Base-by-base conservation (phyloP, 2,797 vertebrate species). In the Nyctalus aviator region DNA sequence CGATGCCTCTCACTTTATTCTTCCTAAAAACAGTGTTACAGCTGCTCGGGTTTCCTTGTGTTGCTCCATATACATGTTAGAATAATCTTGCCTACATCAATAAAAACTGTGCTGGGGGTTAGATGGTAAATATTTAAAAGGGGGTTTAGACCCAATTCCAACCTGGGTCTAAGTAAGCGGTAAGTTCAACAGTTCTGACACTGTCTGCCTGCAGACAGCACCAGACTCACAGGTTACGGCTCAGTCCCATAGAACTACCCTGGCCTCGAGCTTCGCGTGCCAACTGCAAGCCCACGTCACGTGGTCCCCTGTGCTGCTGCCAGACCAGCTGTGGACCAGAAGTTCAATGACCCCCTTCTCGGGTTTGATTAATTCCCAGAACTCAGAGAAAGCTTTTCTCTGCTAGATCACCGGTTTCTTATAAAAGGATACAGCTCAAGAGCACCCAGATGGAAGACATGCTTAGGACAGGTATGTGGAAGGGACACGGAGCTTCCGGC, bases 331-430 rank as follows among this genome's bases (percentile, higher is more conserved):
- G 4, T 41, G n/a, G 53, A 32, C 62, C 27, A 11, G 20, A 30
- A 55, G 21, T 64, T 72, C 20, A 62, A 1, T 7, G 8, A 62
- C 64, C 20, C 44, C 44, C 30, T 71, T 8, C 53, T 69, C 9
- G 1, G 41, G 25, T 79, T 78, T 8, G 21, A 25, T 27, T 62
- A 41, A 50, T 79, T 92, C n/a, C 77, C 27, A 72, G 53, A 50
- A 62, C 75, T 72, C 90, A 92, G 41, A 71, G 83, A 57, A 86
- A 72, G 75, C 15, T 81, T 73, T 87, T 81, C 44, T 35, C 72
- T 66, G 32, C 46, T 53, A 23, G 30, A 12, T 46, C 30, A 7
- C 48, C 11, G 23, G 35, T 23, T 93, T 73, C 53, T 87, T 87
- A 55, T 73, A 27, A 66, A 71, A 73, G 55, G 23, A 21, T 53